Percentiles rank a stretch among this genome's conserved stretches.
phyloP scores from a whole-genome alignment of 2,797 vertebrate genomes.

The Danio kyathit region DNA sequence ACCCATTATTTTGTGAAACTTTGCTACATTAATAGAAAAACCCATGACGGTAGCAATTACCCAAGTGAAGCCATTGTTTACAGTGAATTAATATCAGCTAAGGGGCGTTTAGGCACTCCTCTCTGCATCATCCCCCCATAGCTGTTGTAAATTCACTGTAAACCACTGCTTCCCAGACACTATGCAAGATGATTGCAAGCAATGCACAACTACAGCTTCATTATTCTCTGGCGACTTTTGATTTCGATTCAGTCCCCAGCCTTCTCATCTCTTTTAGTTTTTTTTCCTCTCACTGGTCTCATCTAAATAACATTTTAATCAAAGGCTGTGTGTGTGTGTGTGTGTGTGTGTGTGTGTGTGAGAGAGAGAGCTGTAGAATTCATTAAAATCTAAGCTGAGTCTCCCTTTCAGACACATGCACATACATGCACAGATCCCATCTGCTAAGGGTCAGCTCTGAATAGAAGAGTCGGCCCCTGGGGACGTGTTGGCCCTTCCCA shows the following conservation, averaged over 20 bases:
- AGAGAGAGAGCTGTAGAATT: constrained; percentile 69
- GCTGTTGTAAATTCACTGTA: too few relatives aligned
- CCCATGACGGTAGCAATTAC: too few relatives aligned
- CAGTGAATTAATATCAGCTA: too few relatives aligned
- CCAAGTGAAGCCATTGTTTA: too few relatives aligned
- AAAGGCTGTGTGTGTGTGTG: constrained; percentile 30
- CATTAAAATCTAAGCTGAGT: constrained; percentile 79
- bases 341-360: not conserved
- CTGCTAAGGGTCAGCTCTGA: constrained; percentile 75
- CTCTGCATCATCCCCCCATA: too few relatives aligned
- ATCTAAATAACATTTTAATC: constrained; percentile 57
- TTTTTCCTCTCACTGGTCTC: constrained; percentile 13
- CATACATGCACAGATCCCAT: constrained; percentile 71
- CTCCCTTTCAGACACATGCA: constrained; percentile 36
- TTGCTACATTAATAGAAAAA: too few relatives aligned
- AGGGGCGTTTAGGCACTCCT: too few relatives aligned
- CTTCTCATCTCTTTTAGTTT: constrained; percentile 18
- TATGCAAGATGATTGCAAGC: not conserved
- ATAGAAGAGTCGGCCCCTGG: constrained; percentile 72
- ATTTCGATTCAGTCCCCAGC: not conserved
- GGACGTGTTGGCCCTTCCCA: constrained; percentile 59
- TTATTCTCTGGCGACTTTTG: constrained; percentile 1
- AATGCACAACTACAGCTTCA: not conserved
- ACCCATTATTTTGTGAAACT: too few relatives aligned
- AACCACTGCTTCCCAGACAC: not conserved